Conservation (phyloP, 2,113 vertebrate species). For the Proteles cristata region DNA sequence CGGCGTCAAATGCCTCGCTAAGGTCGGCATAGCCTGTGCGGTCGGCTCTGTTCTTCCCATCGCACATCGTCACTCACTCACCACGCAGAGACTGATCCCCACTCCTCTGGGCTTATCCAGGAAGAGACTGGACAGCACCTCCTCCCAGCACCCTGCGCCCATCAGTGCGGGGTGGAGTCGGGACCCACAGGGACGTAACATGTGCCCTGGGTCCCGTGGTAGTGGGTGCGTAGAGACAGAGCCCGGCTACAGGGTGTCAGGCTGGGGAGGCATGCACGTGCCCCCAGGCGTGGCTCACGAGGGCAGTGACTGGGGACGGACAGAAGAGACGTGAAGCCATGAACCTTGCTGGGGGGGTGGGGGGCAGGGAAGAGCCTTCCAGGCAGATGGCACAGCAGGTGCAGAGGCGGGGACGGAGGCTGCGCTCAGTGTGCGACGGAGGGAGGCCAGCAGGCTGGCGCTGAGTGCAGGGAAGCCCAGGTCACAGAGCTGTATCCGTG, state of each 20-base stretch:
- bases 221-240: neutral
- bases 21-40: neutral
- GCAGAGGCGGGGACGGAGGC: neutral
- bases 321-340: accelerated
- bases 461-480: neutral
- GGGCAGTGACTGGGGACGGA: neutral
- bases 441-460: neutral
- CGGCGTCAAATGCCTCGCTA: neutral
- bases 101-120: neutral
- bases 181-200: accelerated
- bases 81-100: neutral
- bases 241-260: neutral
- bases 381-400: neutral
- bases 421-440: neutral
- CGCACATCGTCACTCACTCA: neutral
- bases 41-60: neutral
- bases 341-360: no score
- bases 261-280: neutral
- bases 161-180: neutral
- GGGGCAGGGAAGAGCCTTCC: neutral
- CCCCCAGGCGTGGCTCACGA: neutral
- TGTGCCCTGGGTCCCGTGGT: no score
- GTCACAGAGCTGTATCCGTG: accelerated
- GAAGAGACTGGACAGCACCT: neutral
- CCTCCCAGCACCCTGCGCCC: neutral